These are phyloP conservation scores for Drosophila koepferae DNA, from an alignment of 2,888 invertebrate species.

Conservation along the genomic window DNA sequence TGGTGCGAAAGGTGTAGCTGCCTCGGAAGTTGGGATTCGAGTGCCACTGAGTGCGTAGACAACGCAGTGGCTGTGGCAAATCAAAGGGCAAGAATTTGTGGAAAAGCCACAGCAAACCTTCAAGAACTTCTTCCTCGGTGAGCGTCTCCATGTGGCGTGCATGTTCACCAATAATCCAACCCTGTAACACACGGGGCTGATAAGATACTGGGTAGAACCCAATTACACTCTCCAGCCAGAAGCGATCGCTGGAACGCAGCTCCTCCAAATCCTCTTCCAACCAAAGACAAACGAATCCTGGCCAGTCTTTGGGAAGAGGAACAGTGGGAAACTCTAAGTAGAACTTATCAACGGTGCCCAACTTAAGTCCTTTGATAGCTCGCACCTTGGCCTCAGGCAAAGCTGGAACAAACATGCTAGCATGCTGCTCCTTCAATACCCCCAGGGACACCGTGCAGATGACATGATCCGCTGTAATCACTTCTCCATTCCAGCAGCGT, in stretches of 20 bases:
- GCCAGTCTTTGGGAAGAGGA: conserved; percentile 86
- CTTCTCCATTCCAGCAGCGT: conserved; percentile 83
- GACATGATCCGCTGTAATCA: conserved; percentile 86
- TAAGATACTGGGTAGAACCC: conserved; percentile 88
- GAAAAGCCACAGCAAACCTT: conserved; percentile 76
- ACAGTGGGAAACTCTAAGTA: conserved; percentile 87
- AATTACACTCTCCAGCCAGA: conserved; percentile 88
- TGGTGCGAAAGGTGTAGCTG: conserved; percentile 88
- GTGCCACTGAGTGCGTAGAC: conserved; percentile 88
- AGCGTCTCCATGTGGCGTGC: conserved; percentile 88
- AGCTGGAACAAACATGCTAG: conserved; percentile 85
- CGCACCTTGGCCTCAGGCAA: conserved; percentile 85
- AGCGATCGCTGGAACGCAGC: conserved; percentile 67
- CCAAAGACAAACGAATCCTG: conserved; percentile 87
- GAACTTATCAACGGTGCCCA: conserved; percentile 88
- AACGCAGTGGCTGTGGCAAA: conserved; percentile 63
- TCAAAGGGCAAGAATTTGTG: conserved; percentile 75
- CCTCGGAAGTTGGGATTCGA: conserved; percentile 88
- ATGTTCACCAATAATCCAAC: conserved; percentile 89
- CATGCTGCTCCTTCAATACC: conserved; percentile 86
- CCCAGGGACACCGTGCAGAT: conserved; percentile 88
- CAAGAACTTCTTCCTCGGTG: conserved; percentile 85
- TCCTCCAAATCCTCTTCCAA: conserved; percentile 84
- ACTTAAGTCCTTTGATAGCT: conserved; percentile 86
- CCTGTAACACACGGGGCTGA: conserved; percentile 88